A percentile compares a stretch with the other conserved stretches of the same genome.
Conservation (phyloP, 1,140 invertebrate species). For the Diachasma alloeum region DNA sequence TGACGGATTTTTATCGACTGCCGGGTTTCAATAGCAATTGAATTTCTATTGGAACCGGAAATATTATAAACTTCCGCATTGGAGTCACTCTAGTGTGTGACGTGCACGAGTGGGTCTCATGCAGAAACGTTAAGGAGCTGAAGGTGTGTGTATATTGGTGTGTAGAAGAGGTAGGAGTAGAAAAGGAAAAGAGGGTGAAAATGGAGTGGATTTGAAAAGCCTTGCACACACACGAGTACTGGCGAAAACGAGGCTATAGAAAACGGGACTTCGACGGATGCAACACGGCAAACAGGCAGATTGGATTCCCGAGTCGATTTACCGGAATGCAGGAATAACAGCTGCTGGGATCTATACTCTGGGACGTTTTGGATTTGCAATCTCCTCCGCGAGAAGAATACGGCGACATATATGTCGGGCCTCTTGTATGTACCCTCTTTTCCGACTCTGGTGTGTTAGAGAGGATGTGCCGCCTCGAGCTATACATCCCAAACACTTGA, state of each 20-base stretch:
- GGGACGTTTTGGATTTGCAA: conserved; percentile 41
- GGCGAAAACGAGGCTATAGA: conserved; percentile 26
- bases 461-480: conserved; percentile 9
- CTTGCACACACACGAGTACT: not conserved
- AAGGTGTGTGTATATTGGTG: not conserved
- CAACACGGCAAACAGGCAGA: conserved; percentile 52
- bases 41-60: not conserved
- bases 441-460: not conserved
- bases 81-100: not conserved
- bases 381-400: conserved; percentile 31
- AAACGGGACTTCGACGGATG: conserved; percentile 37
- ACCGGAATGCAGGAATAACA: conserved; percentile 56
- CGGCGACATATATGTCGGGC: not conserved
- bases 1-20: not conserved
- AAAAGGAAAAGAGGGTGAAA: not conserved
- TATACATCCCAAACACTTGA: conserved; percentile 21
- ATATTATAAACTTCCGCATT: not conserved
- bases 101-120: not conserved
- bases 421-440: conserved; percentile 14
- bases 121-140: not conserved
- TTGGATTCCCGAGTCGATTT: conserved; percentile 56
- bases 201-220: conserved; percentile 13
- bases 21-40: not conserved
- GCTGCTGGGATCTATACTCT: conserved; percentile 37
- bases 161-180: not conserved